Conservation (phyloP, 2,888 invertebrate species). For the Drosophila borborema region DNA sequence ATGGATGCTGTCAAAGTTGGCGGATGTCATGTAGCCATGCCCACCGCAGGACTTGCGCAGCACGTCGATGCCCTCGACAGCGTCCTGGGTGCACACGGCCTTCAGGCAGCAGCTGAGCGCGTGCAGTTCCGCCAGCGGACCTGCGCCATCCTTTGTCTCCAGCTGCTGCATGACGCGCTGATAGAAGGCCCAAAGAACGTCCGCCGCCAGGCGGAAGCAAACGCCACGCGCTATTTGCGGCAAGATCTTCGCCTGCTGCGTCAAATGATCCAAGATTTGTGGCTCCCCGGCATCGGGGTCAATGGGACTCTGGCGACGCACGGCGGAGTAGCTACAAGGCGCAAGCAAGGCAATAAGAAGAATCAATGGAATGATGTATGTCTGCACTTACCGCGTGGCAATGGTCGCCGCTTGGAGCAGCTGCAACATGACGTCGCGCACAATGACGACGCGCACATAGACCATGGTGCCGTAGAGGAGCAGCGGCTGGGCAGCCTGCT, state of each 20-base stretch:
- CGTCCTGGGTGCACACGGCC: slow-evolving; percentile 92
- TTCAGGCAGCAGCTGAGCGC: slow-evolving; percentile 96
- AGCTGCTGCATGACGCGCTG: slow-evolving; percentile 91
- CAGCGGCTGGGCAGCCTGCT: slow-evolving; percentile 92
- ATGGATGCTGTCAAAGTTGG: slow-evolving; percentile 93
- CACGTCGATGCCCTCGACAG: slow-evolving; percentile 91
- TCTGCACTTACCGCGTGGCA: slow-evolving; percentile 89
- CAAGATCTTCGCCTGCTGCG: slow-evolving; percentile 96
- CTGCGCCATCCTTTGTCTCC: slow-evolving; percentile 86
- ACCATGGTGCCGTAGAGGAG: slow-evolving; percentile 95
- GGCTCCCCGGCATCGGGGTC: slow-evolving; percentile 91
- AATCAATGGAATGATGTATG: too few relatives aligned
- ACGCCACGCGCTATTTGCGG: slow-evolving; percentile 92
- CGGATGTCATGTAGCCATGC: slow-evolving; percentile 95
- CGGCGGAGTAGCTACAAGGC: slow-evolving; percentile 88
- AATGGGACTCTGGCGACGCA: slow-evolving; percentile 94
- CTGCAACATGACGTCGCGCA: slow-evolving; percentile 91
- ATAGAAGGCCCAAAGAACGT: slow-evolving; percentile 93
- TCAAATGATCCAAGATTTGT: slow-evolving; percentile 95
- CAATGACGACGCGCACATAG: slow-evolving; percentile 94
- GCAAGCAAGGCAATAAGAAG: too few relatives aligned
- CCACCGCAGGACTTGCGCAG: slow-evolving; percentile 96
- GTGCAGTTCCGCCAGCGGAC: slow-evolving; percentile 91
- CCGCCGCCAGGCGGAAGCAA: slow-evolving; percentile 91
- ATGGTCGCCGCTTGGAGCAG: slow-evolving; percentile 95